Evolutionary conservation across 2,797 vertebrate species (phyloP).

Genomic region (Lacerta viridis): DNA sequence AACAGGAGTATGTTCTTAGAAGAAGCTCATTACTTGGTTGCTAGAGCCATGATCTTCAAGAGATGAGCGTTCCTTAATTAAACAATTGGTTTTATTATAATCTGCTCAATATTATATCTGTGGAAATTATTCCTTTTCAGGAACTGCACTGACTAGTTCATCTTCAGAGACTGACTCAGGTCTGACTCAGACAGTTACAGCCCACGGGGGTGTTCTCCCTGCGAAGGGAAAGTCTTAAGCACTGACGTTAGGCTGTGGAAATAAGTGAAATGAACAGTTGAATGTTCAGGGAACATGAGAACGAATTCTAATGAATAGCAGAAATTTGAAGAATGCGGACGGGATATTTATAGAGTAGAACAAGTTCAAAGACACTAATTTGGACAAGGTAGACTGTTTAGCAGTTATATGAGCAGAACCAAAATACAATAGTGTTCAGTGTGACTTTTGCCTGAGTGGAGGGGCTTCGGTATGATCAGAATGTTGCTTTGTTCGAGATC

Average conservation of each 20-base stretch:
- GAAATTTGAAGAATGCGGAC: slow-evolving; percentile 17
- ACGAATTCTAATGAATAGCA: slow-evolving; percentile 30
- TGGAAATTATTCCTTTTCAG: no score
- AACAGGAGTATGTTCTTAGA: background rate
- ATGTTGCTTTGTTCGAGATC: background rate
- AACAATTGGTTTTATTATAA: background rate
- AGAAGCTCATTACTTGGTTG: background rate
- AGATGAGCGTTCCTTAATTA: background rate
- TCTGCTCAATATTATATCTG: background rate
- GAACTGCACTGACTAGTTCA: background rate
- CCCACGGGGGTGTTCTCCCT: no score
- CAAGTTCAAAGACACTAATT: slow-evolving; percentile 28
- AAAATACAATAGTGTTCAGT: background rate
- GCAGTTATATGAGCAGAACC: slow-evolving; percentile 10
- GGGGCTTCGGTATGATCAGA: background rate
- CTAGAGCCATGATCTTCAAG: background rate
- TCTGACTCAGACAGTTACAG: background rate
- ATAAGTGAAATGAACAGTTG: slow-evolving; percentile 15
- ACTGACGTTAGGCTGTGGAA: background rate
- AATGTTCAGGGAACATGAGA: slow-evolving; percentile 23
- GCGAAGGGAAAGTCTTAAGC: background rate
- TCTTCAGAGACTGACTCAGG: background rate
- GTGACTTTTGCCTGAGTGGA: background rate
- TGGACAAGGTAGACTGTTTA: slow-evolving; percentile 10
- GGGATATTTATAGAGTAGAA: slow-evolving; percentile 16